Evolutionary conservation across 64 coral and sea anemone species (phyloP).

Genomic region (Porites lutea): DNA sequence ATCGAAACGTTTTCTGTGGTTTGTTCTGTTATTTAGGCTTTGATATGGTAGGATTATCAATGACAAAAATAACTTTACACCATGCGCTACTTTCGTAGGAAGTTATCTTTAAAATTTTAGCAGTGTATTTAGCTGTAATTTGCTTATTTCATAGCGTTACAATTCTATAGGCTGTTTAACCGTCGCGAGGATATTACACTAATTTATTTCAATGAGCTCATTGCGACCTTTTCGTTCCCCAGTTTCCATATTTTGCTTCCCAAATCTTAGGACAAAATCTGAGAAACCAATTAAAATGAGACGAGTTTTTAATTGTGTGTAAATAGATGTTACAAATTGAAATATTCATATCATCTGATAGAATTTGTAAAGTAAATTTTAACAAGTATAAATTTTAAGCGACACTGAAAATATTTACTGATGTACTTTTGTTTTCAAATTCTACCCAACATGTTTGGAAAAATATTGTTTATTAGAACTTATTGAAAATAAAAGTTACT

Average conservation of each 20-base stretch:
- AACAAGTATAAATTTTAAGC: neutral
- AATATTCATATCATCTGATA: neutral
- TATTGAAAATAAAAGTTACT: neutral
- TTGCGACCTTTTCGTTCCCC: neutral
- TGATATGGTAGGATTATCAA: no score
- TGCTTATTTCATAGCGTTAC: no score
- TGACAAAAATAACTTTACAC: no score
- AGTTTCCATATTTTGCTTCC: neutral
- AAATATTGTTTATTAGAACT: neutral
- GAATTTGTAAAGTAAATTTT: neutral
- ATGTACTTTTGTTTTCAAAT: neutral
- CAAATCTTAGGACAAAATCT: neutral
- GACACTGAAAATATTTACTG: neutral
- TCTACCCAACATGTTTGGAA: neutral
- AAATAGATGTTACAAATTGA: neutral
- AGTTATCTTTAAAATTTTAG: no score
- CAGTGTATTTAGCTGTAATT: no score
- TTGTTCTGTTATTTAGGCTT: no score
- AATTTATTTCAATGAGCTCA: neutral
- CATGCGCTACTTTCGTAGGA: no score
- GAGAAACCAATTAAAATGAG: neutral
- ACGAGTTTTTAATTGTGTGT: neutral
- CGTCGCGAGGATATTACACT: neutral
- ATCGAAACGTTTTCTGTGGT: no score
- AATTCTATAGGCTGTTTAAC: neutral